Conservation (phyloP, 2,113 vertebrate genomes). For the Ochotona curzoniae region DNA sequence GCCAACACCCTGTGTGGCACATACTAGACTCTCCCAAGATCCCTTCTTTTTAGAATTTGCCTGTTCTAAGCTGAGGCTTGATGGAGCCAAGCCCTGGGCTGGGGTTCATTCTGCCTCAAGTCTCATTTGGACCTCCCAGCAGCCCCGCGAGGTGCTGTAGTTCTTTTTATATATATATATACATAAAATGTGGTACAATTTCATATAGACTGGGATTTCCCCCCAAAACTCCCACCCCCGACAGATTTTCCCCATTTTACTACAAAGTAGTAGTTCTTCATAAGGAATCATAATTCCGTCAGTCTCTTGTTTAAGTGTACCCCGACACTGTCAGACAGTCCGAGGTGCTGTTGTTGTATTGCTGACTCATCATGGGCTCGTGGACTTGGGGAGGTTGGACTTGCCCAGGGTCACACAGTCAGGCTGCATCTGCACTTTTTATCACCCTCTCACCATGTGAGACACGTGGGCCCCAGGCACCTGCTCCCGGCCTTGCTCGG, state of each 20-base stretch:
- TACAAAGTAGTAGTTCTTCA: background rate
- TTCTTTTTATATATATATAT: background rate
- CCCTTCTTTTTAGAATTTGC: background rate
- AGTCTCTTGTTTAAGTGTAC: too few species aligned
- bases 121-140: background rate
- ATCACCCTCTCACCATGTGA: background rate
- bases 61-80: background rate
- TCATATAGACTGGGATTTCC: too few species aligned
- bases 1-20: background rate
- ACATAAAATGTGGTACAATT: too few species aligned
- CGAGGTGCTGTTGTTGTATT: too few species aligned
- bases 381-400: background rate
- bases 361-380: too few species aligned
- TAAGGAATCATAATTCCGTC: too few species aligned
- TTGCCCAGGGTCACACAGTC: background rate
- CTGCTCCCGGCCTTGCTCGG: background rate
- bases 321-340: too few species aligned
- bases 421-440: fast-evolving
- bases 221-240: too few species aligned
- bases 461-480: background rate
- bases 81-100: background rate
- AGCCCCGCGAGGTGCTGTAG: background rate
- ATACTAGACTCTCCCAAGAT: background rate
- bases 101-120: background rate
- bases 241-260: too few species aligned